Percentiles rank a stretch among this genome's conserved stretches.
These are phyloP conservation scores for Gallinago paraguaiae DNA, from an alignment of 2,113 vertebrate genomes.

Conservation along the genomic window DNA sequence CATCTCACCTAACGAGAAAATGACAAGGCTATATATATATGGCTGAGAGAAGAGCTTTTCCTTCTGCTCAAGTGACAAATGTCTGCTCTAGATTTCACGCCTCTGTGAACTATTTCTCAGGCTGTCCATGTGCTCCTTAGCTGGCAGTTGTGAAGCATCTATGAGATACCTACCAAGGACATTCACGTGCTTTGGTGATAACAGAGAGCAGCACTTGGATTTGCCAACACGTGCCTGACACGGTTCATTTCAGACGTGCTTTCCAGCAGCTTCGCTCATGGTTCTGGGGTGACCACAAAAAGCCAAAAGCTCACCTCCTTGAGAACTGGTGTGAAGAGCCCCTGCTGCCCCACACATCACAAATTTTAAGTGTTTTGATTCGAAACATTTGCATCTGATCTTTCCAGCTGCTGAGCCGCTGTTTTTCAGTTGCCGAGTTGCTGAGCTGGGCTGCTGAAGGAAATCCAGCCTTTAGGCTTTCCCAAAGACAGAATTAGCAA, in stretches of 20 bases:
- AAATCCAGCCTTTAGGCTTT: neutral
- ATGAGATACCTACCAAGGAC: neutral
- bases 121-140: neutral
- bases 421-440: neutral
- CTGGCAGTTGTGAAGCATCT: neutral
- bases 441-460: neutral
- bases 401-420: neutral
- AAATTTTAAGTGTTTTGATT: neutral
- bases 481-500: neutral
- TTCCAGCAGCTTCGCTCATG: neutral
- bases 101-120: neutral
- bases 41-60: neutral
- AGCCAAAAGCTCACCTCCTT: neutral
- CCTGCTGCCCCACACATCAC: neutral
- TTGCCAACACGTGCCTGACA: neutral
- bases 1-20: conserved; percentile 8
- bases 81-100: neutral
- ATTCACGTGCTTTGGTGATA: neutral
- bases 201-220: neutral
- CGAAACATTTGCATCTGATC: neutral
- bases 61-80: conserved; percentile 17
- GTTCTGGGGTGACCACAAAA: neutral
- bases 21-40: neutral
- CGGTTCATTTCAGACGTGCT: neutral
- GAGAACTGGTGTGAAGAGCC: neutral